Percentiles rank a stretch among this genome's conserved stretches.
Conservation (phyloP, 92 coral and sea anemone genomes). For the Porites cylindrica region DNA sequence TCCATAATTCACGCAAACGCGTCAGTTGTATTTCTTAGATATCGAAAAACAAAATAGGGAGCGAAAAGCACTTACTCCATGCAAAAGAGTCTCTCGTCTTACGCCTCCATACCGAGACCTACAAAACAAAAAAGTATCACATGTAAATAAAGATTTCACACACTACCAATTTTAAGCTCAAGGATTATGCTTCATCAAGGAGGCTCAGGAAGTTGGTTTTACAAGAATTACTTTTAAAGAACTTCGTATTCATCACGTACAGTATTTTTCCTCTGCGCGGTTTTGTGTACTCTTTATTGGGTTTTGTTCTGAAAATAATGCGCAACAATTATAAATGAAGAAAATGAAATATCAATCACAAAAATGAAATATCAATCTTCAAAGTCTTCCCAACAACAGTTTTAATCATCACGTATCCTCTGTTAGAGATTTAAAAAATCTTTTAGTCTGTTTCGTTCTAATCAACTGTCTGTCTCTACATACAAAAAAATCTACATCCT, state of each 20-base stretch:
- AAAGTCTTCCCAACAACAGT: too few relatives aligned
- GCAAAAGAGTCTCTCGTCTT: slow-evolving; percentile 92
- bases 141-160: neutral
- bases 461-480: too few relatives aligned
- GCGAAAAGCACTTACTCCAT: slow-evolving; percentile 76
- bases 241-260: neutral
- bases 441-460: too few relatives aligned
- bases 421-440: too few relatives aligned
- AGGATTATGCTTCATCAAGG: neutral
- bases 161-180: neutral
- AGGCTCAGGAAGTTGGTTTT: neutral
- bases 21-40: neutral
- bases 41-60: neutral
- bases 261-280: neutral
- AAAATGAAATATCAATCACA: neutral
- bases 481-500: too few relatives aligned
- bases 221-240: neutral
- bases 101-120: slow-evolving; percentile 95
- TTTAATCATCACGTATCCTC: too few relatives aligned
- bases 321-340: neutral
- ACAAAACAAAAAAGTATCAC: slow-evolving; percentile 4
- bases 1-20: neutral
- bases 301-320: neutral
- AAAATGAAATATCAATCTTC: neutral
- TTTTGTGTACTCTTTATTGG: neutral